These are phyloP conservation scores for Crenichthys baileyi DNA, from an alignment of 2,797 vertebrate genomes.

Conservation along the genomic window DNA sequence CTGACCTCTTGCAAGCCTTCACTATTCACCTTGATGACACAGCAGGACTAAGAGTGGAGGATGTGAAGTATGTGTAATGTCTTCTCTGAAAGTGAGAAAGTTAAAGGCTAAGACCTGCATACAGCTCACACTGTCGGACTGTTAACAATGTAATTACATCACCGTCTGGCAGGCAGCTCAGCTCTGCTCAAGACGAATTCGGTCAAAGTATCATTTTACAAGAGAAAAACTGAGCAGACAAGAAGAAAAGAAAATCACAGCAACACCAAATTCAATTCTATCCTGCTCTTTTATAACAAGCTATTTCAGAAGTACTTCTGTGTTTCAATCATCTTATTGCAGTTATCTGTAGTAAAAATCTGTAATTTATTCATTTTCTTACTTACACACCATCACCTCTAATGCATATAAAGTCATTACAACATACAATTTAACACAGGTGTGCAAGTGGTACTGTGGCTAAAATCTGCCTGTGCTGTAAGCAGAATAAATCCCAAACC, in stretches of 20 bases:
- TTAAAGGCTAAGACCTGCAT: conserved; percentile 57
- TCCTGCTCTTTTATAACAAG: background rate
- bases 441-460: too few species aligned
- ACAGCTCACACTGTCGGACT: conserved; percentile 49
- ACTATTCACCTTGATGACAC: conserved; percentile 42
- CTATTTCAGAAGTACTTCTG: background rate
- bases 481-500: too few species aligned
- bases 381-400: background rate
- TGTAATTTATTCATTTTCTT: background rate
- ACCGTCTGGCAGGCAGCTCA: conserved; percentile 57
- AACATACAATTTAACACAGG: background rate
- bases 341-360: background rate
- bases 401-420: background rate
- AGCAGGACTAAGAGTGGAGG: conserved; percentile 14
- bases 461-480: background rate
- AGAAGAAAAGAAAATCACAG: background rate
- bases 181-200: conserved; percentile 32
- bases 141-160: conserved; percentile 72
- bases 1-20: conserved; percentile 27
- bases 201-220: conserved; percentile 40
- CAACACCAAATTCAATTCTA: background rate
- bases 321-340: background rate
- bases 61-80: conserved; percentile 54
- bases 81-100: conserved; percentile 51
- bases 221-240: conserved; percentile 18